Base-by-base conservation (phyloP, 2,797 vertebrate species). In the Lutjanus argentimaculatus region DNA sequence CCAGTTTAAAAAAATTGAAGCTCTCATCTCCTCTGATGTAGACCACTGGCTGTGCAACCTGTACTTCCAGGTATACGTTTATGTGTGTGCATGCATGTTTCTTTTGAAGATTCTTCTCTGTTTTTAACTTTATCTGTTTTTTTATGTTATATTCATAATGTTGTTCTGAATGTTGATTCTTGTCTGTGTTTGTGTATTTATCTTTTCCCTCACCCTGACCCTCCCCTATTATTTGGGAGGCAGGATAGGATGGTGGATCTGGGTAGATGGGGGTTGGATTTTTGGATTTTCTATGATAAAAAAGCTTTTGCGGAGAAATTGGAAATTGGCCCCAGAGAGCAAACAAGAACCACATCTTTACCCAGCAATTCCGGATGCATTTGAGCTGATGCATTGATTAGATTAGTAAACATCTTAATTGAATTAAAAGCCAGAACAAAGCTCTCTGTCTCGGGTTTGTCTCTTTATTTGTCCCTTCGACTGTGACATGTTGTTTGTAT, bases 41-140 rank as follows among this genome's bases (percentile, higher is more conserved):
- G 97, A 99, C 89, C 95, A 96, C 83, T 99, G 98, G 98, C 90
- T 99, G 59, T 98, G 98, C 90, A 99, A 99, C 93, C 93, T 99
- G 78, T 99, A 98, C 93, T 99, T 99, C 84, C 96, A 99, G 97
- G 98, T 99, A 91, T 75, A 88, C 70, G 40, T 56, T 61, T 56
- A 43, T 77, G 30, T 17, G 74, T 45, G 10, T 11, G 14, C 42
- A 40, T n/a, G 36, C 40, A 25, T 45, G 17, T 66, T 74, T 65
- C 49, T 63, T 79, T 62, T 71, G n/a, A 67, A 69, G 46, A 67
- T 30, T 13, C 14, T 0, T n/a, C 51, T 73, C 21, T 68, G 4
- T 21, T 40, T 4, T 2, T 55, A 30, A 30, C 25, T 30, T 52
- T 19, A 8, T 52, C 19, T 7, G 7, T 19, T 25, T 56, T 53